phyloP scores from a whole-genome alignment of 2,113 vertebrate species.

The Marmota monax region DNA sequence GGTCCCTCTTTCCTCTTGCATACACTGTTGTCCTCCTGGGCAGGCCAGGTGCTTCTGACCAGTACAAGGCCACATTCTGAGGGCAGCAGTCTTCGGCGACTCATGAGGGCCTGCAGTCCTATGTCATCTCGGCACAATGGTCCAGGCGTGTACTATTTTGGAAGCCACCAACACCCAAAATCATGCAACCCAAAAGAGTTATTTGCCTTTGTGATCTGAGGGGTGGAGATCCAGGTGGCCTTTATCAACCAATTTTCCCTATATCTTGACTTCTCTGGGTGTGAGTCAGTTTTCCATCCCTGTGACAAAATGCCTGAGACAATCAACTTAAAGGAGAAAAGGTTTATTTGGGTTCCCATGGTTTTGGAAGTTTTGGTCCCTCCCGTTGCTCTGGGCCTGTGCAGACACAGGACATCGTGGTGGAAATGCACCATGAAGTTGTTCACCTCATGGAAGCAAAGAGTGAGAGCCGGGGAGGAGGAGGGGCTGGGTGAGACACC shows the following conservation, averaged over 20 bases:
- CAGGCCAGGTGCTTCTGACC: fast-evolving
- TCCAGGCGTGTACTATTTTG: not conserved
- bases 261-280: not conserved
- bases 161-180: not conserved
- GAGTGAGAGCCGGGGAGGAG: too few species aligned
- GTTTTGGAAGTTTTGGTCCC: not conserved
- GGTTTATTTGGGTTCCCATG: not conserved
- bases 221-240: not conserved
- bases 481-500: too few species aligned
- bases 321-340: not conserved
- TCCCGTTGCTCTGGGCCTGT: not conserved
- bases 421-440: not conserved
- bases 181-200: not conserved
- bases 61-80: not conserved
- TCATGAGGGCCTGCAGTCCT: not conserved
- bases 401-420: not conserved
- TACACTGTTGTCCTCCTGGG: too few species aligned
- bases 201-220: not conserved
- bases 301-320: not conserved
- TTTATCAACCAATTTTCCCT: not conserved
- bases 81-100: not conserved
- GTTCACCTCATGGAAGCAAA: not conserved
- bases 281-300: not conserved
- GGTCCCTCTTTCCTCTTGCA: not conserved
- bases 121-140: too few species aligned